phyloP scores from a whole-genome alignment of 2,113 vertebrate species.

The Chloropsis cyanopogon region DNA sequence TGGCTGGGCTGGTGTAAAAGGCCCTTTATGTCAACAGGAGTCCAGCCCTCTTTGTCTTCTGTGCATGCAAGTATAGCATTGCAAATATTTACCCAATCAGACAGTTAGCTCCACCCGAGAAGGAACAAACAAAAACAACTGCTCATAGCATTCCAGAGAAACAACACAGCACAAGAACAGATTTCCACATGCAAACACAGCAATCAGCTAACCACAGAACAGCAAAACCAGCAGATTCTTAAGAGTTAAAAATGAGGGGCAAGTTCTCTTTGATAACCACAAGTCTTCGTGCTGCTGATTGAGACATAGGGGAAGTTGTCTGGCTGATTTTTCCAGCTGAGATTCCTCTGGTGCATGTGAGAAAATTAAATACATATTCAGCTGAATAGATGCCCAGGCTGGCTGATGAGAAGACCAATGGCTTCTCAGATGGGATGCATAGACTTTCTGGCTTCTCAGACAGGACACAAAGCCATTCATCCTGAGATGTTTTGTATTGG shows the following conservation, averaged over 20 bases:
- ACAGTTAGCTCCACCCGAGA: not conserved
- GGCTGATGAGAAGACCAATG: not conserved
- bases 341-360: not conserved
- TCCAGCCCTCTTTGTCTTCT: not conserved
- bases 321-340: not conserved
- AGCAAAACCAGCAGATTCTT: not conserved
- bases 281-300: not conserved
- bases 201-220: not conserved
- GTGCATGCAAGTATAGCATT: not conserved
- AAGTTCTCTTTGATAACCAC: not conserved
- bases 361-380: not conserved
- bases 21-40: not conserved
- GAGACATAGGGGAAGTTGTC: not conserved
- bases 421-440: not conserved
- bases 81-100: conserved; percentile 44
- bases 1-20: not conserved
- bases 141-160: conserved; percentile 42
- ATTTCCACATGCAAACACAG: not conserved
- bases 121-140: conserved; percentile 54
- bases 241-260: not conserved
- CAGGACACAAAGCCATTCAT: not conserved
- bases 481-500: not conserved
- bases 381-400: not conserved
- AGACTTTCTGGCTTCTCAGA: not conserved
- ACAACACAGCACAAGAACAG: not conserved